Evolutionary conservation across 2,797 vertebrate genomes (phyloP).

Genomic region (Enoplosus armatus): DNA sequence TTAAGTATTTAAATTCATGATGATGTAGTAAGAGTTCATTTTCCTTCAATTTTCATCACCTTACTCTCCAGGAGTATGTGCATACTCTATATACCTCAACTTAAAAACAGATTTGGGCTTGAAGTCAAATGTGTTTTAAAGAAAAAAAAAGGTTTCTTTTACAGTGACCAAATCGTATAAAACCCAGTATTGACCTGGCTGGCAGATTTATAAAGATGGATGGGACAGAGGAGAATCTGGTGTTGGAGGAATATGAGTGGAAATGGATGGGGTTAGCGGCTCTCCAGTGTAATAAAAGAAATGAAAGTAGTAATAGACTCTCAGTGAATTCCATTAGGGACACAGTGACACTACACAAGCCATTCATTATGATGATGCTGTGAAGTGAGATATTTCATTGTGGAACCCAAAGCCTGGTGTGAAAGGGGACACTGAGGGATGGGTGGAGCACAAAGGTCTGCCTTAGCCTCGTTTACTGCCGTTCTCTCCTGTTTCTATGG

Average conservation of each 20-base stretch:
- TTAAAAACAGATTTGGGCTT: constrained; percentile 54
- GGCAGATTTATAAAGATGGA: constrained; percentile 85
- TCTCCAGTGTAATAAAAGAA: constrained; percentile 85
- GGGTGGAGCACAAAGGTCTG: constrained; percentile 76
- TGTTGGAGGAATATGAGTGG: constrained; percentile 78
- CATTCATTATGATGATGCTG: constrained; percentile 84
- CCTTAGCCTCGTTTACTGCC: constrained; percentile 67
- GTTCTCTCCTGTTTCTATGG: constrained; percentile 83
- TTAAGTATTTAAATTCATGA: background rate
- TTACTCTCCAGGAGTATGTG: constrained; percentile 3
- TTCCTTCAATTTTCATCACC: background rate
- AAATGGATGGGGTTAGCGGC: constrained; percentile 81
- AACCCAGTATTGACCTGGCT: constrained; percentile 75
- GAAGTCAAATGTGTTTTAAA: constrained; percentile 69
- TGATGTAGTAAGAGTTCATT: background rate
- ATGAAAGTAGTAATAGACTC: constrained; percentile 87
- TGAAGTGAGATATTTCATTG: constrained; percentile 82
- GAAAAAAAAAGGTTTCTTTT: constrained; percentile 59
- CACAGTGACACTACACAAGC: constrained; percentile 81
- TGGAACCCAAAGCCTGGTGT: constrained; percentile 74
- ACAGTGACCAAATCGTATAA: constrained; percentile 72
- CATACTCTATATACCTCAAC: constrained; percentile 14
- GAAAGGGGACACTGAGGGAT: constrained; percentile 79
- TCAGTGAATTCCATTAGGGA: constrained; percentile 86
- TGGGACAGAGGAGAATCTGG: constrained; percentile 73